Conservation (phyloP, 1,140 invertebrate species). For the Nautilus pompilius region DNA sequence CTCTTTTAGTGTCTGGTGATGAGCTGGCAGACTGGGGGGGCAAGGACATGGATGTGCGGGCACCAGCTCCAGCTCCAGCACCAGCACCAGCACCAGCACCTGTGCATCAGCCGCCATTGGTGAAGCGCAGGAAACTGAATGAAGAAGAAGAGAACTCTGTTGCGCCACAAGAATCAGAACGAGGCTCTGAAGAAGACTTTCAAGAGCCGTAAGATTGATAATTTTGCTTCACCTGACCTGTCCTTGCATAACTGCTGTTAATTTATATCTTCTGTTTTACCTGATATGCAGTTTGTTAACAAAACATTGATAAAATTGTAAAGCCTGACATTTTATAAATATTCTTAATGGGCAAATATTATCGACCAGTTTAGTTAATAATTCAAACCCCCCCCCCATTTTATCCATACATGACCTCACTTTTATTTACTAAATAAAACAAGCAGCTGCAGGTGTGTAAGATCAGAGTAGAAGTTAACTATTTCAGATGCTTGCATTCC, state of each 20-base stretch:
- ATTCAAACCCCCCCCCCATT: not conserved
- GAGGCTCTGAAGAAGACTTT: constrained; percentile 46
- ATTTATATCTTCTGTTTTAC: constrained; percentile 2
- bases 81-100: constrained; percentile 19
- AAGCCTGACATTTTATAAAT: not conserved
- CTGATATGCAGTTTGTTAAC: not conserved
- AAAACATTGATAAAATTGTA: not conserved
- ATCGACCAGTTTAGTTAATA: not conserved
- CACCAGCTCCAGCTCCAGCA: not conserved
- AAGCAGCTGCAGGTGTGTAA: too few species aligned
- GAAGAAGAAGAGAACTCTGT: constrained; percentile 31
- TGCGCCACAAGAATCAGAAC: constrained; percentile 40
- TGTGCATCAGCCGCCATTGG: constrained; percentile 24
- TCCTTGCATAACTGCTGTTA: not conserved
- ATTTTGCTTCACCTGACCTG: not conserved
- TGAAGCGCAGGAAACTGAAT: constrained; percentile 37
- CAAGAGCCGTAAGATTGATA: constrained; percentile 48
- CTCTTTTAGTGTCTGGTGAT: not conserved
- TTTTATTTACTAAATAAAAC: too few species aligned
- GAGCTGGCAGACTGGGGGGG: not conserved
- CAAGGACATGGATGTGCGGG: not conserved
- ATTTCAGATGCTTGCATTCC: not conserved
- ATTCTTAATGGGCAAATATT: not conserved
- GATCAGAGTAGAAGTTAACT: too few species aligned
- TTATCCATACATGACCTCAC: not conserved